Percentiles rank a stretch among this genome's conserved stretches.
Conservation (phyloP, 2,113 vertebrate genomes). For the Cynopterus brachyotis region DNA sequence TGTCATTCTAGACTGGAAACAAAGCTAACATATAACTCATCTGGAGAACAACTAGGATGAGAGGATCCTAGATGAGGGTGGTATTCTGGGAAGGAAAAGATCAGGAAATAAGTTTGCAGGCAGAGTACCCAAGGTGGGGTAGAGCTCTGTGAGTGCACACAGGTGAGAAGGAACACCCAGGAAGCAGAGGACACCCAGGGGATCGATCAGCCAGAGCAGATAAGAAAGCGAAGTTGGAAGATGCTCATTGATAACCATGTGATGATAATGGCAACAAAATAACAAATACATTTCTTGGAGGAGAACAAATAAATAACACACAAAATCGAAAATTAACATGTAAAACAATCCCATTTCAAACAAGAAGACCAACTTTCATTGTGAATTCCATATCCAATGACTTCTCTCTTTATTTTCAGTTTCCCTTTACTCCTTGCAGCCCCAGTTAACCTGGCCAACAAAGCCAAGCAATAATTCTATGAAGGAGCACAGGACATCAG, state of each 20-base stretch:
- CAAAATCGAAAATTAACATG: neutral
- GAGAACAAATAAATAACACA: neutral
- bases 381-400: neutral
- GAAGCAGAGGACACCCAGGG: neutral
- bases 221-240: neutral
- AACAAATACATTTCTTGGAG: neutral
- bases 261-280: neutral
- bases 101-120: neutral
- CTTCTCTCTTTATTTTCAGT: neutral
- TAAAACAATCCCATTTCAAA: neutral
- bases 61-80: neutral
- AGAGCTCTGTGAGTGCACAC: neutral
- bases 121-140: neutral
- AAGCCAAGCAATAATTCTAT: neutral
- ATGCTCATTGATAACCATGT: neutral
- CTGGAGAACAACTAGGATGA: neutral
- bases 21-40: neutral
- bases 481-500: neutral
- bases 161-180: neutral
- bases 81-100: neutral
- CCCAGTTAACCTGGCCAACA: neutral
- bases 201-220: neutral
- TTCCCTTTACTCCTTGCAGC: neutral
- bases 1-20: neutral
- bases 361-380: neutral